Evolutionary conservation across 2,888 invertebrate genomes (phyloP), one percentile per base, ranked within the genome.

Genomic region (Resseliella maxima): DNA sequence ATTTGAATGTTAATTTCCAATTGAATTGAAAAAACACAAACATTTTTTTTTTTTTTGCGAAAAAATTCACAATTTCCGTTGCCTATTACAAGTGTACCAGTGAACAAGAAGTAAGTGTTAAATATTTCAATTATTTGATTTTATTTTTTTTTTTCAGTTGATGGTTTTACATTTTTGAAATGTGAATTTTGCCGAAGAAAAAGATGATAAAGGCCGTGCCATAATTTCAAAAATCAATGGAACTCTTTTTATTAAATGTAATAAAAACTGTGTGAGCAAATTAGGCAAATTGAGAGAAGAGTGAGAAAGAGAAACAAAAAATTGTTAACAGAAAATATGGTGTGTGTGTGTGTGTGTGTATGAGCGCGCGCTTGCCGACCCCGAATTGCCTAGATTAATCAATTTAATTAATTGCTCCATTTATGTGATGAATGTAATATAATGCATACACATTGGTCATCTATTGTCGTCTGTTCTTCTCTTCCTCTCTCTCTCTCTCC

Each of bases 331-430:
- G 18, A 15, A 2, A 50, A 50, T 15, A 18, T 18, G 2, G 46
- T 18, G 8, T 18, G 12, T 41, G 12, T 50, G 46, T 50, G 46
- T 50, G 18, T 18, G 41, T 41, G 12, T 50, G 21, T 59, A 59
- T 10, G 24, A 59, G 24, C 18, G 31, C 35, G 3, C 35, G 72
- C 31, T 72, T n/a, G n/a, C n/a, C n/a, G 72, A 72, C 72, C 35
- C 72, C 31, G 15, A n/a, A n/a, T 0, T 3, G 12, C 72, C 15
- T 72, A 72, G 72, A 72, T 72, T 72, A 72, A 72, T 72, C 72
- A 72, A 72, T 72, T 72, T 72, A 72, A 72, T 72, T 72, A 35
- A 72, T 72, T 72, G 72, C 72, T 72, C 72, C 72, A 72, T 72
- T 72, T 72, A 72, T 72, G 24, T n/a, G 35, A 72, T 72, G 59